phyloP scores from a whole-genome alignment of 2,888 invertebrate genomes.

The Tiphia femorata region DNA sequence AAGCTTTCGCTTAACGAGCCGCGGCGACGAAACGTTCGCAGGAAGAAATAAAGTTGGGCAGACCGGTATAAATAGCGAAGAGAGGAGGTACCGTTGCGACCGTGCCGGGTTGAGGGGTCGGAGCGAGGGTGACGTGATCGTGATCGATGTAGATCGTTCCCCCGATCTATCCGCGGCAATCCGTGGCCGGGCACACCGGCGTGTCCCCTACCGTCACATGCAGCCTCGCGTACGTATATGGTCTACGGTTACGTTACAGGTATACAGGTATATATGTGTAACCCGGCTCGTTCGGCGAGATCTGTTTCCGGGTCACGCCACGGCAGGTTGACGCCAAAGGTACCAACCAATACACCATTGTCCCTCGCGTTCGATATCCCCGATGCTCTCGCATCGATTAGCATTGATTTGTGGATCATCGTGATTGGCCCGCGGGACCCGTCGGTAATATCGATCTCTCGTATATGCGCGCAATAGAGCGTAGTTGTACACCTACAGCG shows the following conservation, averaged over 20 bases:
- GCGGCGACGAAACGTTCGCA: conserved; percentile 13
- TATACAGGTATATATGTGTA: conserved; percentile 3
- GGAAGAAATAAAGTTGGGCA: conserved; percentile 19
- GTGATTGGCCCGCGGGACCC: conserved; percentile 47
- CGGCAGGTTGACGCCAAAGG: conserved; percentile 60
- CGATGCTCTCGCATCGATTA: conserved; percentile 57
- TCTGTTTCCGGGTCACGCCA: conserved; percentile 62
- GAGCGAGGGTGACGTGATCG: conserved; percentile 58
- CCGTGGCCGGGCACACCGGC: conserved; percentile 35
- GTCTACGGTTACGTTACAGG: conserved; percentile 13
- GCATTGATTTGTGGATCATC: conserved; percentile 59
- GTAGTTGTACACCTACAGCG: not conserved
- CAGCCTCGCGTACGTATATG: conserved; percentile 5
- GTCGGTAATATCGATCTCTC: conserved; percentile 16
- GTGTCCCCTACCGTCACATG: conserved; percentile 20
- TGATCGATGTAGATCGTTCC: conserved; percentile 65
- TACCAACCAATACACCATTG: conserved; percentile 40
- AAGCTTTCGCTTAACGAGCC: conserved; percentile 5
- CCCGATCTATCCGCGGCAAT: conserved; percentile 54
- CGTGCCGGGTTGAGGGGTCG: conserved; percentile 33
- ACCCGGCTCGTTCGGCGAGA: conserved; percentile 28
- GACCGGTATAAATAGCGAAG: conserved; percentile 40
- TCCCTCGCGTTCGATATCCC: conserved; percentile 43
- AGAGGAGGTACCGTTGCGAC: conserved; percentile 52
- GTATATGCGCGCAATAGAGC: conserved; percentile 17